Evolutionary conservation across 2,888 invertebrate species (phyloP), one percentile per base, ranked within the genome.

Genomic region (Myopa tessellatipennis): DNA sequence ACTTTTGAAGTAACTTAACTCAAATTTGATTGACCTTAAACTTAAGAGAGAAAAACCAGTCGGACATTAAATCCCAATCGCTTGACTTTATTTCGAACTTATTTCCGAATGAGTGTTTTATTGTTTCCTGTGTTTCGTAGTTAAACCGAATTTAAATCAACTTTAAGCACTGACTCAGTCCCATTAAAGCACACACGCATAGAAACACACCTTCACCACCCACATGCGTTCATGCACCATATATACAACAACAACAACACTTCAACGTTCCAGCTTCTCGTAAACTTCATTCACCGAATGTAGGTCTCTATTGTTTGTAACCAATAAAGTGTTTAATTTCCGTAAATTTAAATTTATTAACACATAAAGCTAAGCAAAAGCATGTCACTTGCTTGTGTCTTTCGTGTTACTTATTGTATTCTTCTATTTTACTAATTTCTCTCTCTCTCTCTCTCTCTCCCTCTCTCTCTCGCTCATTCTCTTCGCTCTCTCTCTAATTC

Each of bases 41-140:
- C 50, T 50, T 50, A 10, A 10, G 10, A 50, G 14, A 50, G 50
- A 50, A 3, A 10, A 50, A 10, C 55, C 6, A 12, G 16, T 12
- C 4, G n/a, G 55, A 16, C 45, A 45, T 8, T 8, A 3, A 45
- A 45, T 3, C 0, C 45, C 45, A 45, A 8, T 45, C 45, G 45
- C 45, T 45, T 45, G 6, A 45, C 26, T 45, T 45, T 8, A 45
- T 45, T 45, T 45, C 45, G 45, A 45, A 45, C 3, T 2, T 45
- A 8, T 6, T 6, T 45, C 7, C 10, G 45, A 45, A 10, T 10
- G 45, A 45, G 10, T 45, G 5, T 55, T 55, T 55, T 55, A 55
- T 55, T 4, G 16, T n/a, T 55, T 55, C 55, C 55, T 74, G 74
- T 77, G 72, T 69, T 78, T n/a, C 70, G 14, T 55, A 1, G 14